Conservation (phyloP, 2,113 vertebrate species). For the Mus musculus region GRCm39 chr3:83462501-83463000, state of each 20-base stretch:
- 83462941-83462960: conserved; percentile 10
- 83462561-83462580: conserved; percentile 36
- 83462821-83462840: conserved; percentile 40
- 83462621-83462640: conserved; percentile 72
- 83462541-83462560: conserved; percentile 58
- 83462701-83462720: conserved; percentile 47
- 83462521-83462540: conserved; percentile 37
- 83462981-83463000: conserved; percentile 47
- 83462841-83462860: conserved; percentile 43
- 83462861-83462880: conserved; percentile 47
- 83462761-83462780: conserved; percentile 51
- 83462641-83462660: conserved; percentile 7
- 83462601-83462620: conserved; percentile 66
- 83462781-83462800: conserved; percentile 65
- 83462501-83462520: no score
- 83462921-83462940: neutral
- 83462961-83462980: conserved; percentile 43
- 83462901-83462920: neutral
- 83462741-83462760: conserved; percentile 47
- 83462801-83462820: conserved; percentile 41
- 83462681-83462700: conserved; percentile 72
- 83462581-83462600: conserved; percentile 48
- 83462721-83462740: conserved; percentile 75
- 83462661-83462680: conserved; percentile 53
- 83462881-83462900: conserved; percentile 68